These are phyloP conservation scores for Hydroisotoma schaefferi DNA, from an alignment of 2,888 invertebrate genomes.

Conservation along the genomic window DNA sequence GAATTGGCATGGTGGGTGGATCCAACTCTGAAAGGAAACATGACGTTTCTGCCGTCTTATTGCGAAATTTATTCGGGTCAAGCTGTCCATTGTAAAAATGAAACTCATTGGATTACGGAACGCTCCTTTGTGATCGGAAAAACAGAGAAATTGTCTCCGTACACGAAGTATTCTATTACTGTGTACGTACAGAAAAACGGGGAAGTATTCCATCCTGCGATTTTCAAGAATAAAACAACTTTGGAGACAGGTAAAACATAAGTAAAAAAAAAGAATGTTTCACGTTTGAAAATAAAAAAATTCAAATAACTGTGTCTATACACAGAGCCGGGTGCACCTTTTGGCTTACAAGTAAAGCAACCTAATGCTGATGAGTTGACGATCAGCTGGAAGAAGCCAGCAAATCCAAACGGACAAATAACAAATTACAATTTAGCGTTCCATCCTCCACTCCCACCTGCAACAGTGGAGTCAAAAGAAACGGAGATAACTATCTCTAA, in stretches of 20 bases:
- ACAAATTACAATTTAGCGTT: conserved; percentile 63
- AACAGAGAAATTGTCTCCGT: conserved; percentile 62
- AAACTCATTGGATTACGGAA: conserved; percentile 60
- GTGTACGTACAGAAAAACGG: conserved; percentile 65
- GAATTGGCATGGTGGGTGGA: conserved; percentile 40
- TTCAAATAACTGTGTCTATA: no score
- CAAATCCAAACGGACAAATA: conserved; percentile 62
- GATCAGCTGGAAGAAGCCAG: conserved; percentile 67
- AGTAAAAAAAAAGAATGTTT: not conserved
- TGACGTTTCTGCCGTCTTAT: conserved; percentile 66
- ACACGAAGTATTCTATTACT: conserved; percentile 73
- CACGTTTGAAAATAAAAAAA: no score
- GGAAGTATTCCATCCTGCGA: conserved; percentile 62
- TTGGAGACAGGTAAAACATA: conserved; percentile 57
- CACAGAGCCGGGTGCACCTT: conserved; percentile 66
- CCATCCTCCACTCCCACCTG: conserved; percentile 63
- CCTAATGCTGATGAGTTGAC: conserved; percentile 63
- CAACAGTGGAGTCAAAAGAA: conserved; percentile 50
- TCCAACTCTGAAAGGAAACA: conserved; percentile 52
- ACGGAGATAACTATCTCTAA: conserved; percentile 37
- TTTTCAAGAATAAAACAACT: conserved; percentile 63
- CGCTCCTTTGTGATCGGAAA: conserved; percentile 62
- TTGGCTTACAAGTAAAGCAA: conserved; percentile 63
- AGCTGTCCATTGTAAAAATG: conserved; percentile 56
- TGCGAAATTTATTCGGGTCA: conserved; percentile 34